Evolutionary conservation across 2,797 vertebrate genomes (phyloP), one percentile per base, ranked within the genome.

Genomic region (Chelon labrosus): DNA sequence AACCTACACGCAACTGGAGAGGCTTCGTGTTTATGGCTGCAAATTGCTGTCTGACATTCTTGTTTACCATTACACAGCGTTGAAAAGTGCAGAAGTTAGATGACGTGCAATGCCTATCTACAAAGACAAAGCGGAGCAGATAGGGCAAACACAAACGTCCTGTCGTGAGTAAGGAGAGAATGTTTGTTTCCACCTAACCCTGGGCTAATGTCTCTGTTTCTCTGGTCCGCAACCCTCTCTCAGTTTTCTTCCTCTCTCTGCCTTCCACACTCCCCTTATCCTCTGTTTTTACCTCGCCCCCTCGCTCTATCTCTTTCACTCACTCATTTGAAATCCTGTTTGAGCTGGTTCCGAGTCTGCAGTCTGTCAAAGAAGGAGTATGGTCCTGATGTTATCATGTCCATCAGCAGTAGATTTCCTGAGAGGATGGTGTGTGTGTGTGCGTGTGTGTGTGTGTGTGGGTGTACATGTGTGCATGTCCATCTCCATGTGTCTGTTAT

Each of bases 361-460:
- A 70, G 62, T 89, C 79, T 88, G 87, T 91, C 86, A 92, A 59
- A 91, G 57, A 77, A 74, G 55, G 77, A 89, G 61, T 51, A 83
- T 49, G 55, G 74, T 69, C 57, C 70, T 87, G 82, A 91, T 90
- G 80, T 84, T 90, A 91, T 92, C 88, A 63, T 68, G 55, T 82
- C 80, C 70, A 88, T 91, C 86, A 83, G 73, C 75, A 76, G 65
- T 73, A 63, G 76, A 89, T 87, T 88, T 91, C 88, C 84, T 82
- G 70, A 71, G 84, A 88, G 65, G 72, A 73, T 75, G 11, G 59
- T 55, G 6, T 54, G 35, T 63, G 56, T 65, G 53, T 62, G 31
- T 51, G 50, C 77, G 41, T 59, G 27, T 54, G 51, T 65, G 31
- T 52, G 58, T 54, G 19, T 62, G 25, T 73, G 53, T 56, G 54